Evolutionary conservation across 2,888 invertebrate species (phyloP), one percentile per base, ranked within the genome.

Genomic region (Ectemnius continuus): DNA sequence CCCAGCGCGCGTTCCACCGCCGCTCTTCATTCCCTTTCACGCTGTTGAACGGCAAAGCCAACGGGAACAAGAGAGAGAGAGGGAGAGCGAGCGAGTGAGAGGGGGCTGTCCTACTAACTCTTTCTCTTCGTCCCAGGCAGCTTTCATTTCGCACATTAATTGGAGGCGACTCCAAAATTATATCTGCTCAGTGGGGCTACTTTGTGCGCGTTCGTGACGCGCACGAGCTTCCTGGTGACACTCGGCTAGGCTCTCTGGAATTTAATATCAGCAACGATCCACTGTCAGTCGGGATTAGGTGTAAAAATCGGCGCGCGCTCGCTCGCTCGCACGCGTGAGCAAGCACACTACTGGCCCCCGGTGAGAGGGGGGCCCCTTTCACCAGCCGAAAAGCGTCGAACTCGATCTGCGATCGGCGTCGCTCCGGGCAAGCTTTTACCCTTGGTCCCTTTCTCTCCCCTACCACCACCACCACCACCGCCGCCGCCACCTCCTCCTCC

Each of bases 121-220:
- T 78, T 76, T 76, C 78, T 73, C 73, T 78, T 77, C 75, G 80
- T 36, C 36, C 36, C 36, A 68, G 68, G 73, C 70, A 68, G 80
- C 82, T 85, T 83, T 85, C 81, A 82, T 85, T 84, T 81, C 77
- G 78, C 73, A 81, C 82, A 86, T 85, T 85, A 85, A 86, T 87
- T 85, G 86, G 78, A 85, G 81, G 82, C 83, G 80, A 84, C 81
- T 82, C 72, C 76, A 82, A 86, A 87, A 85, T 85, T 81, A 86
- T 87, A 83, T 82, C 76, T 84, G 36, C 36, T 6, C 36, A 73
- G 77, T 76, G 79, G 78, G 79, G 79, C 80, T 79, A 83, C 79
- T 83, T 82, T 73, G 74, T 70, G 63, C 78, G 16, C 52, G 52
- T 16, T 6, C 14, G 16, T 4, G 52, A 11, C 52, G n/a, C n/a